Evolutionary conservation across 2,113 vertebrate species (phyloP).

Genomic region (Cyrtonyx montezumae): DNA sequence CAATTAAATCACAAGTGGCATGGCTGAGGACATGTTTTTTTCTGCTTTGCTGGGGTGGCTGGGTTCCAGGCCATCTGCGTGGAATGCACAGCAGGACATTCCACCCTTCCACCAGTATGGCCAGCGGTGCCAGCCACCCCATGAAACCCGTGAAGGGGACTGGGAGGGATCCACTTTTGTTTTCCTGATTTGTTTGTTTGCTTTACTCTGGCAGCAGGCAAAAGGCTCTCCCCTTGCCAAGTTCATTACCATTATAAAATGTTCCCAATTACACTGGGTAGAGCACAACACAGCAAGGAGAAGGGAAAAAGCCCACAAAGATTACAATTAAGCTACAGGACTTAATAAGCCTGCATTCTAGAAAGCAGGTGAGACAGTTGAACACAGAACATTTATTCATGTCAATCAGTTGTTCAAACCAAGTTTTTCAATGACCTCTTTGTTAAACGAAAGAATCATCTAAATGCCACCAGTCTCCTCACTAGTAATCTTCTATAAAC

Average conservation of each 20-base stretch:
- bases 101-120: slow-evolving; percentile 57
- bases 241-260: slow-evolving; percentile 69
- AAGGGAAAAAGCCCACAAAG: background rate
- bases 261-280: slow-evolving; percentile 51
- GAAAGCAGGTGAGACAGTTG: background rate
- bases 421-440: background rate
- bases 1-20: slow-evolving; percentile 42
- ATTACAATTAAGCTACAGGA: background rate
- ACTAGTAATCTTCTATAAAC: background rate
- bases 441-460: background rate
- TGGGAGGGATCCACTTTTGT: slow-evolving; percentile 64
- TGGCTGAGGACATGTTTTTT: slow-evolving; percentile 4
- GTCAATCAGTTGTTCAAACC: background rate
- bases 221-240: slow-evolving; percentile 59
- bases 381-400: background rate
- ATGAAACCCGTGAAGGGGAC: slow-evolving; percentile 35
- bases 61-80: slow-evolving; percentile 63
- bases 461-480: background rate
- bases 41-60: slow-evolving; percentile 51
- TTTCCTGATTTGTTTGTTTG: slow-evolving; percentile 72
- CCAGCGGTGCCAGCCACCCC: slow-evolving; percentile 66
- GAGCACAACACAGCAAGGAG: background rate
- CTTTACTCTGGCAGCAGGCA: slow-evolving; percentile 68
- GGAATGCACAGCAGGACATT: slow-evolving; percentile 59
- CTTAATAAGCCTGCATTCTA: background rate